Conservation (phyloP, 2,888 invertebrate genomes). For the Rosalia funebris region DNA sequence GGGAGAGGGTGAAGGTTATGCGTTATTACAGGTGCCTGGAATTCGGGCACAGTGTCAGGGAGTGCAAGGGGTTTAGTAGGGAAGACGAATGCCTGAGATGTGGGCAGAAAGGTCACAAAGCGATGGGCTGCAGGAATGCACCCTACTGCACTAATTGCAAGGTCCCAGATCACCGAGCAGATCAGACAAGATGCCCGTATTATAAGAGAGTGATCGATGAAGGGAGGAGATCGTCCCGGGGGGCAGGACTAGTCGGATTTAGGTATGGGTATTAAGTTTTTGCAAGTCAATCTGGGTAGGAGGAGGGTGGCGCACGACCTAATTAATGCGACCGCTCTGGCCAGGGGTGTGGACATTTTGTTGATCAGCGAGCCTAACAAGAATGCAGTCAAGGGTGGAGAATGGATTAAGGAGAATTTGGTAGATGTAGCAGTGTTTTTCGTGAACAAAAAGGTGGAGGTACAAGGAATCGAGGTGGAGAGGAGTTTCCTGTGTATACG, state of each 20-base stretch:
- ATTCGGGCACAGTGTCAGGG: not conserved
- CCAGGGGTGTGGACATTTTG: not conserved
- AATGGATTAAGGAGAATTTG: not conserved
- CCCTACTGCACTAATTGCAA: not conserved
- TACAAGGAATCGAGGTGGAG: not conserved
- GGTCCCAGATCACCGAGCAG: not conserved
- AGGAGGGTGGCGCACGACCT: not conserved
- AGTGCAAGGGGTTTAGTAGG: not conserved
- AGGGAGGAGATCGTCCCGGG: not conserved
- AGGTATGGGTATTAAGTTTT: not conserved
- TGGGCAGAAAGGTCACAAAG: not conserved
- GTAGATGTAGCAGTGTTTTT: not conserved
- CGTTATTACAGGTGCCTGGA: slow-evolving; percentile 15
- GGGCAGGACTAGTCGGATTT: not conserved
- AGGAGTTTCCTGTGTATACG: not conserved
- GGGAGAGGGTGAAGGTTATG: slow-evolving; percentile 1
- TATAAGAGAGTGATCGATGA: not conserved
- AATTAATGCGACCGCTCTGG: not conserved
- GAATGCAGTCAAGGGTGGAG: not conserved
- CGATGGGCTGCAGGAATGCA: not conserved
- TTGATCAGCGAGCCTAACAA: not conserved
- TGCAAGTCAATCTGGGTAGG: not conserved
- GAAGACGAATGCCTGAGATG: not conserved
- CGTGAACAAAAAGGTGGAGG: not conserved
- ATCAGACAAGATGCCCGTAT: not conserved